Base-by-base conservation (phyloP, 2,888 invertebrate genomes). In the Julus scandinavius region DNA sequence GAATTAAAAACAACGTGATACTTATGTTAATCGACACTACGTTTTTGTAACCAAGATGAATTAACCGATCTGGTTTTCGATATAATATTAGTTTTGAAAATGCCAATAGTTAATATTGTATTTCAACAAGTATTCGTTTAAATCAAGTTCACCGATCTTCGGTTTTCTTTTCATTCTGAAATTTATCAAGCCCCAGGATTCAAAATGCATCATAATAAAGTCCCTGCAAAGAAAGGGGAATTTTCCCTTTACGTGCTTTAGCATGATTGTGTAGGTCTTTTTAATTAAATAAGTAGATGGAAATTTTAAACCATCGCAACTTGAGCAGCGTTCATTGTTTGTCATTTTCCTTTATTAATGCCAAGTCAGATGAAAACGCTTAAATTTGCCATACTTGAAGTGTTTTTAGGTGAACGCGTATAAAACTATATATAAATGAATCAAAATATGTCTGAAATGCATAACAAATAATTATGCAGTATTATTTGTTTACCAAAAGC, bases 251-350 rank as follows among this genome's bases (percentile, higher is more conserved):
- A 29, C 29, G 11, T 72, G 72, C 72, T 29, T 72, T 11, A 6
- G 20, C 72, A 72, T 80, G 80, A 0, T 15, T 80, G 38, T 9
- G 38, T 80, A 40, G 29, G 9, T 15, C 1, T 15, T 4, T 80
- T 80, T 80, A 80, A 80, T 80, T 80, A 80, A 80, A 80, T 80
- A 38, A 40, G 15, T 80, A 40, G 38, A 80, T 80, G 13, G 80
- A 80, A 80, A 80, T 38, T 40, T 80, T 2, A 38, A 72, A 72
- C 72, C 72, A 2, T 29, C 29, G 80, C 38, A 2, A 80, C 38
- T 38, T 9, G 4, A 13, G 13, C 4, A 38, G 38, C 38, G 38
- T 80, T 80, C 38, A 0, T 7, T 80, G 38, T 15, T 38, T 80
- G 72, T 29, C 72, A 72, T 38, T 15, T 80, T 80, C 15, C 80